Evolutionary conservation across 2,888 invertebrate genomes (phyloP).

Genomic region (Ormyrus labotus): DNA sequence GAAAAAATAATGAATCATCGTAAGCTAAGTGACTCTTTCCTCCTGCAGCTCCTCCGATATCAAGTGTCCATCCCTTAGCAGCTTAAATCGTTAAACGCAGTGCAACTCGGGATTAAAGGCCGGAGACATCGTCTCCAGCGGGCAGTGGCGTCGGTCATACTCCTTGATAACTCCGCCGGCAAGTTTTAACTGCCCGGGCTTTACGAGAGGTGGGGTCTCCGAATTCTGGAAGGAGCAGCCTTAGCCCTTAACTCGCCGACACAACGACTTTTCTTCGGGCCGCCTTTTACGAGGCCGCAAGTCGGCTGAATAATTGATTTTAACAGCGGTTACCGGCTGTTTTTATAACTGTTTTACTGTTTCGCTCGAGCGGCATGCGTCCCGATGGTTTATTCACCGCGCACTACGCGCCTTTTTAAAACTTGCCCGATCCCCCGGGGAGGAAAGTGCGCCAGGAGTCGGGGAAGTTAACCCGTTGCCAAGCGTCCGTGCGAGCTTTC

Average conservation of each 20-base stretch:
- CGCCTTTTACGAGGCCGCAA: conserved; percentile 7
- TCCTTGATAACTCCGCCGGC: conserved; percentile 5
- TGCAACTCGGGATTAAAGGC: background rate
- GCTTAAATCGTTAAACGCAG: conserved; percentile 4
- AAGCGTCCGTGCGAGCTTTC: no score
- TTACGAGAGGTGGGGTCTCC: background rate
- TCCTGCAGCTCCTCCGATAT: background rate
- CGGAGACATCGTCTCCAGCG: background rate
- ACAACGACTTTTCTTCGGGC: conserved; percentile 22
- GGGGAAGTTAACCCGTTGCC: background rate
- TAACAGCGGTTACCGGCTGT: conserved; percentile 11
- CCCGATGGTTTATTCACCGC: background rate
- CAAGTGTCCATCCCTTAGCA: background rate
- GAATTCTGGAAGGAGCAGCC: background rate
- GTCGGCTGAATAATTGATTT: conserved; percentile 18
- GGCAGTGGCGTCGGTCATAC: background rate
- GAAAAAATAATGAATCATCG: no score
- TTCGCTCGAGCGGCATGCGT: background rate
- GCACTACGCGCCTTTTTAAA: conserved; percentile 6
- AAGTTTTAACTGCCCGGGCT: conserved; percentile 1
- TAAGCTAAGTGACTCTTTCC: no score
- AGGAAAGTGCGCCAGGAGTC: background rate
- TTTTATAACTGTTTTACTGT: conserved; percentile 40
- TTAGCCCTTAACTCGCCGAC: background rate
- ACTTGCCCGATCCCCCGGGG: background rate